These are phyloP conservation scores for Drosophila melanica DNA, from an alignment of 1,140 invertebrate species.

Conservation along the genomic window DNA sequence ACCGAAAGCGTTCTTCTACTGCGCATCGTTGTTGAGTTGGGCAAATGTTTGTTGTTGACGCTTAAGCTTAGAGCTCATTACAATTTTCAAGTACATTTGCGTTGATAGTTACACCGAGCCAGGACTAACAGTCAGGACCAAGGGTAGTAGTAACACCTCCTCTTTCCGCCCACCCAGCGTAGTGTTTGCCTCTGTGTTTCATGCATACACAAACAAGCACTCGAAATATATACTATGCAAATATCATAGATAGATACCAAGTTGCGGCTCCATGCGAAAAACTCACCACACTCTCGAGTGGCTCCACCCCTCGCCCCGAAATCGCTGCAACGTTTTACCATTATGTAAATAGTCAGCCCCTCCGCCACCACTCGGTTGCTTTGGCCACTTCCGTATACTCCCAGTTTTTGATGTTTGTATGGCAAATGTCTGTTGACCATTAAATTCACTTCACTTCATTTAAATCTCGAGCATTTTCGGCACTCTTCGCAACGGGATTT, in stretches of 20 bases:
- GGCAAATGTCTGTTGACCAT: slow-evolving; percentile 81
- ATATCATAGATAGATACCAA: slow-evolving; percentile 65
- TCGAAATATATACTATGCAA: slow-evolving; percentile 82
- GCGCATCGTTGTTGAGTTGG: background rate
- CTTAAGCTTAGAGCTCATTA: slow-evolving; percentile 81
- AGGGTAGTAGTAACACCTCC: background rate
- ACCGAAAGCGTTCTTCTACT: background rate
- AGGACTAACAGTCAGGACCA: slow-evolving; percentile 35
- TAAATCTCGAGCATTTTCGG: slow-evolving; percentile 77
- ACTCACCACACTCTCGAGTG: slow-evolving; percentile 41
- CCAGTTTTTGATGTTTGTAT: slow-evolving; percentile 53
- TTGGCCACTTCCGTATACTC: slow-evolving; percentile 17
- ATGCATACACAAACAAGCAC: slow-evolving; percentile 75
- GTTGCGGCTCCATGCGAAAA: slow-evolving; percentile 44
- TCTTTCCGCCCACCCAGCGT: background rate
- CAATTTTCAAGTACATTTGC: slow-evolving; percentile 83
- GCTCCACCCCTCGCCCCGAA: background rate
- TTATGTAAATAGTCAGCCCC: slow-evolving; percentile 57
- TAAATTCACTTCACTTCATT: slow-evolving; percentile 84
- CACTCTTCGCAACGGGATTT: slow-evolving; percentile 34
- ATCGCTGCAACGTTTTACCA: slow-evolving; percentile 35
- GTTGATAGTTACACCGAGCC: slow-evolving; percentile 76
- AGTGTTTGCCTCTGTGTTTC: slow-evolving; percentile 46
- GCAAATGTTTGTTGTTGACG: slow-evolving; percentile 79
- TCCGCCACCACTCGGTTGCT: slow-evolving; percentile 2